A percentile compares a stretch with the other conserved stretches of the same genome.
phyloP scores from a whole-genome alignment of 2,113 vertebrate genomes.

The Romanogobio albipinnatus region DNA sequence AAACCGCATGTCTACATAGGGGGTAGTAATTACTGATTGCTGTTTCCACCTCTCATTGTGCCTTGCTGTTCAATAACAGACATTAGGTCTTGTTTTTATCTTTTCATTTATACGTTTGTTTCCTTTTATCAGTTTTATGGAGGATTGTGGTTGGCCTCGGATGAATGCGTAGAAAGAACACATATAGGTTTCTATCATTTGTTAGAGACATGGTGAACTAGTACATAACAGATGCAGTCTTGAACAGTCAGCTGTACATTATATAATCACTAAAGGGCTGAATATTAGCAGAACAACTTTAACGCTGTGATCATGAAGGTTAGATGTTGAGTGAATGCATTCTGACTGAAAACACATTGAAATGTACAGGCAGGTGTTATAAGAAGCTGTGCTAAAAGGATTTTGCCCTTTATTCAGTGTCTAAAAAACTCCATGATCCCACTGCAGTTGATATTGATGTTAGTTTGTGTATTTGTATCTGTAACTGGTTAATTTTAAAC shows the following conservation, averaged over 20 bases:
- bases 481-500: conserved; percentile 23
- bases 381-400: not conserved
- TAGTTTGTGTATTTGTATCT: conserved; percentile 11
- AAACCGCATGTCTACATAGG: not conserved
- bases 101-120: not conserved
- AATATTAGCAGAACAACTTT: conserved; percentile 39
- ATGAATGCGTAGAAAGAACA: not conserved
- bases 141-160: not conserved
- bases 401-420: conserved; percentile 23
- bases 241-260: conserved; percentile 12
- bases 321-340: not conserved
- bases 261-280: conserved; percentile 35
- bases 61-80: conserved; percentile 37
- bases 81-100: not conserved
- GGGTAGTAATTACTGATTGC: conserved; percentile 7
- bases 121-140: not conserved
- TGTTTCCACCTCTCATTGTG: conserved; percentile 36
- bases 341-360: not conserved
- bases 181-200: not conserved
- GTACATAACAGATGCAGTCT: conserved; percentile 17
- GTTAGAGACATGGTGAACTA: not conserved
- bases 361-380: not conserved
- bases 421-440: not conserved
- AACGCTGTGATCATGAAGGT: conserved; percentile 43
- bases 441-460: conserved; percentile 21